Conservation (phyloP, 2,113 vertebrate species). For the Odobenus rosmarus region DNA sequence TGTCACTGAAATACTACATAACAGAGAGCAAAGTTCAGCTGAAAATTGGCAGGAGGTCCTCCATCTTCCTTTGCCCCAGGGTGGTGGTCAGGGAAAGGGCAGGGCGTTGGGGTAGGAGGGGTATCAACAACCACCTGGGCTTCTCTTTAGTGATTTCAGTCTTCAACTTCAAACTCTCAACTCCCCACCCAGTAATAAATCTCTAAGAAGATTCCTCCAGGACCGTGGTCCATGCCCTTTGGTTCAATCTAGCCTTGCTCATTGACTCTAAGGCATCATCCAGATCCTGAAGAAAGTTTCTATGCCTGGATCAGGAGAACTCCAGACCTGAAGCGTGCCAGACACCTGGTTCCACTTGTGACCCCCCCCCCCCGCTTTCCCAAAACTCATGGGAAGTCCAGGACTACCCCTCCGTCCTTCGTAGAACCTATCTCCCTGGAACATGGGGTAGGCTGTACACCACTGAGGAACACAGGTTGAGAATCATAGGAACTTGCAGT, state of each 20-base stretch:
- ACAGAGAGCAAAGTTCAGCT: conserved; percentile 76
- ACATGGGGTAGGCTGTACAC: neutral
- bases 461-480: neutral
- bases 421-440: neutral
- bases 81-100: neutral
- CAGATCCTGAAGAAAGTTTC: neutral
- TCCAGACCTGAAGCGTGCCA: neutral
- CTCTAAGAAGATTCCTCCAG: neutral
- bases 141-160: neutral
- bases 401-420: neutral
- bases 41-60: conserved; percentile 55
- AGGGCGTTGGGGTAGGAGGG: neutral
- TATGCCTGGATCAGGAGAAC: neutral
- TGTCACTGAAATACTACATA: conserved; percentile 77
- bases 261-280: neutral
- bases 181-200: neutral
- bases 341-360: neutral
- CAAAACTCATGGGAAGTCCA: neutral
- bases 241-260: neutral
- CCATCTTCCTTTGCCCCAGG: neutral
- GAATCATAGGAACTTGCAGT: neutral
- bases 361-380: neutral
- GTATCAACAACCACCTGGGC: neutral
- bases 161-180: neutral
- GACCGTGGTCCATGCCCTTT: neutral